Evolutionary conservation across 35 echinoderm and acorn worm species (phyloP), one percentile per base, ranked within the genome.

Genomic region (Hemicentrotus pulcherrimus): DNA sequence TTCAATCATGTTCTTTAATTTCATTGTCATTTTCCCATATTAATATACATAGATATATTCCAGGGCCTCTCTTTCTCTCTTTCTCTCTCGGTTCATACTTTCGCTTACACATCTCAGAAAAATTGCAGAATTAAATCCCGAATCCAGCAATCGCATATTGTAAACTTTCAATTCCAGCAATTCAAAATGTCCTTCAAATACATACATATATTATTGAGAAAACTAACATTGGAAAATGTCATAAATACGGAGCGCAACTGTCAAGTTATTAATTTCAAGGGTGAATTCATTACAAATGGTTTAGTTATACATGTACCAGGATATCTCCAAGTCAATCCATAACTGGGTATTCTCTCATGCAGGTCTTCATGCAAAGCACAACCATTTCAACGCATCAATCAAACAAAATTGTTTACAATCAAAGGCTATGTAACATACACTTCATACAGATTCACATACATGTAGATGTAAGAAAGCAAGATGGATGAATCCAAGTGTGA

Each of bases 21-120:
- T 78, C 65, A 78, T 78, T 78, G 65, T 28, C 65, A 78, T 78
- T 78, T 78, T 78, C 65, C 65, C 65, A 78, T 28, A 41, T 41
- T 41, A 78, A 78, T 78, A 78, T 78, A 78, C 19, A 90, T 90
- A 90, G 46, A 90, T 90, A 90, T 90, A 89, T 47, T 90, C 46
- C 32, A 15, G 32, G 32, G 12, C 88, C 32, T 89, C 87, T 31
- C 87, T 70, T 50, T 50, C 87, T 89, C 13, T 33, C 31, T 89
- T 32, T 22, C 87, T 46, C 87, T 89, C 31, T 33, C 7, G 0
- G 12, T 90, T 31, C 88, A 45, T 47, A 15, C 46, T 16, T 47
- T 47, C 88, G 9, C 31, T 90, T 16, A 45, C 32, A 45, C 88
- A 18, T 47, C 88, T 90, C 88, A 41, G 11, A 59, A 59, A 59